Conservation (phyloP, 37 sponge, comb jelly and placozoan species). For the Geodia barretti region DNA sequence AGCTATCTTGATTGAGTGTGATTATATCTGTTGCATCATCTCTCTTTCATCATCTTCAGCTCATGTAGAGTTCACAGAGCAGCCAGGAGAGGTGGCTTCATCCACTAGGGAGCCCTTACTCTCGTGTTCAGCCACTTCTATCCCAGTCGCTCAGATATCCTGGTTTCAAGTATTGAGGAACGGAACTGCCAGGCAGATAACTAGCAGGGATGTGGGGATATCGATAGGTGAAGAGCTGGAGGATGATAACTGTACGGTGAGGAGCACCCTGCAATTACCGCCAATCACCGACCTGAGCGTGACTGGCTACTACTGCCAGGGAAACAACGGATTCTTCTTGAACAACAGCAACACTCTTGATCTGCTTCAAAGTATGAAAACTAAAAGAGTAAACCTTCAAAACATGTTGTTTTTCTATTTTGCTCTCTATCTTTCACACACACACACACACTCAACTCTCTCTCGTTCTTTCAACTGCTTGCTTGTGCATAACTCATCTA, state of each 20-base stretch:
- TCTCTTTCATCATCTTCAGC: too few relatives aligned
- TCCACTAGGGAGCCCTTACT: not conserved
- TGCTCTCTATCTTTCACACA: too few relatives aligned
- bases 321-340: not conserved
- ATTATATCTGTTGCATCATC: too few relatives aligned
- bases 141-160: not conserved
- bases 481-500: not conserved
- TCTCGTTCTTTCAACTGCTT: too few relatives aligned
- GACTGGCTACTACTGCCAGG: not conserved
- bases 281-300: not conserved
- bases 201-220: not conserved
- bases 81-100: not conserved
- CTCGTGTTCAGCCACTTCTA: not conserved
- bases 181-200: not conserved
- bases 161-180: not conserved
- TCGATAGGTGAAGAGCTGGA: not conserved
- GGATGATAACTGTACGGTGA: not conserved
- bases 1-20: too few relatives aligned
- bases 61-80: not conserved
- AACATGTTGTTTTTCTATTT: too few relatives aligned
- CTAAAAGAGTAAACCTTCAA: too few relatives aligned
- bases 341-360: not conserved
- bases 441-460: too few relatives aligned
- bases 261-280: not conserved
- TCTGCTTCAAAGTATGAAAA: not conserved